Evolutionary conservation across 2,113 vertebrate genomes (phyloP).

Genomic region (Phoenicopterus ruber): DNA sequence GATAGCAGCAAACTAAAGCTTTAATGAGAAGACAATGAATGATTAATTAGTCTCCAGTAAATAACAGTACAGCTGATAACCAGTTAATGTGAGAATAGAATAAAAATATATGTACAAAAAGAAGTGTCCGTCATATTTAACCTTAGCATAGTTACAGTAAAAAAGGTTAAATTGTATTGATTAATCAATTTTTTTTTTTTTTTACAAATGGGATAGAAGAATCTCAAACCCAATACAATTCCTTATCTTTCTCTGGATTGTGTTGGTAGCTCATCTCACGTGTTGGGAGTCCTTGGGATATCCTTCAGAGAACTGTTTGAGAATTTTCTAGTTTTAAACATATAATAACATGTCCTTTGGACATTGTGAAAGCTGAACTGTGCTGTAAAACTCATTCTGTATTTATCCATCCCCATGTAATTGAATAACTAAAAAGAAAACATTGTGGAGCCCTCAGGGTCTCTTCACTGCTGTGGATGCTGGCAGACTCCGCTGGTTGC

Average conservation of each 20-base stretch:
- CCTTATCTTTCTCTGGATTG: not conserved
- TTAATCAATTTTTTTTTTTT: not conserved
- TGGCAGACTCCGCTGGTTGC: not conserved
- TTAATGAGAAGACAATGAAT: not conserved
- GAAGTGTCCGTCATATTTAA: not conserved
- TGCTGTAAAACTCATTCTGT: not conserved
- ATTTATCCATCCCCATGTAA: constrained; percentile 24
- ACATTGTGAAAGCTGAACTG: not conserved
- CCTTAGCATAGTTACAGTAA: not conserved
- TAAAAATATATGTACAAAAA: not conserved
- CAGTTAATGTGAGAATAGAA: not conserved
- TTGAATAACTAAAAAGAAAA: constrained; percentile 24
- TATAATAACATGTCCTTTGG: not conserved
- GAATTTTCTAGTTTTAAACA: not conserved
- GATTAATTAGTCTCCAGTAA: not conserved
- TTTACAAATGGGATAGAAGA: not conserved
- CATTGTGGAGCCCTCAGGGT: not conserved
- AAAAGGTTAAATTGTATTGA: not conserved
- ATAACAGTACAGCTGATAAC: not conserved
- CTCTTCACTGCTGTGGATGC: not conserved
- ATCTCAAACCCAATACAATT: not conserved
- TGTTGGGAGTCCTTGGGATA: not conserved
- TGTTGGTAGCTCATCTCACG: not conserved
- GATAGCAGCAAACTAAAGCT: not conserved
- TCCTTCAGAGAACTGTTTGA: not conserved